Evolutionary conservation across 92 coral and sea anemone species (phyloP), one percentile per base, ranked within the genome.

Genomic region (Zoanthus sociatus): DNA sequence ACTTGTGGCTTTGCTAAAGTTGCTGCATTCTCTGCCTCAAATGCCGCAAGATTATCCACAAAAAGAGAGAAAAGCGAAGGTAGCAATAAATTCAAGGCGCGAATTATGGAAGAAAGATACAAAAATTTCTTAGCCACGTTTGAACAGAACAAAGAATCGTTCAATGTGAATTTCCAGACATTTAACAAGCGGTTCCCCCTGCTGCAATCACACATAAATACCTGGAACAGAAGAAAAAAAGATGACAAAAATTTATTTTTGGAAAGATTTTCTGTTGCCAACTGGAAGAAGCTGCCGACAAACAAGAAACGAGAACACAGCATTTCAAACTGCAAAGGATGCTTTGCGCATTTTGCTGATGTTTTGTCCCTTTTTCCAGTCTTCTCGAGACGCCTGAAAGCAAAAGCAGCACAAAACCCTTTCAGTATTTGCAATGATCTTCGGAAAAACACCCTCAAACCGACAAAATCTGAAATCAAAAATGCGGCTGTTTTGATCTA

Each of bases 1-100:
- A 86, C 90, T 33, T 90, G 90, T 86, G 87, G 90, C 64, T 90
- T 90, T 79, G 92, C 79, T 15, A 90, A 84, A 86, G 81, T 79
- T 67, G 90, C 76, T 12, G 90, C 83, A 51, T 10, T 90, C 5
- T 6, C 87, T 47, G 71, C 92, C 51, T 86, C 82, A 78, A 71
- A 33, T 46, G 17, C 53, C 16, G 54, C 77, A 72, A 72, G 54
- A 14, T 72, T 46, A 31, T 73, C 77, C 14, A 31, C 45, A 3
- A 73, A 73, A 69, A 56, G 90, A 86, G 90, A 77, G 51, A 6
- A 46, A 63, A 74, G 87, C 64, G 87, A 86, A 66, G 74, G 90
- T 4, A 90, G 21, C 44, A 51, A 60, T 44, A 86, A 90, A 33
- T 86, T 31, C n/a, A 86, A 77, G 55, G 92, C 92, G 7, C 89